These are phyloP conservation scores for Drosophila willistoni DNA, from an alignment of 1,140 invertebrate genomes.

Conservation along the genomic window DNA sequence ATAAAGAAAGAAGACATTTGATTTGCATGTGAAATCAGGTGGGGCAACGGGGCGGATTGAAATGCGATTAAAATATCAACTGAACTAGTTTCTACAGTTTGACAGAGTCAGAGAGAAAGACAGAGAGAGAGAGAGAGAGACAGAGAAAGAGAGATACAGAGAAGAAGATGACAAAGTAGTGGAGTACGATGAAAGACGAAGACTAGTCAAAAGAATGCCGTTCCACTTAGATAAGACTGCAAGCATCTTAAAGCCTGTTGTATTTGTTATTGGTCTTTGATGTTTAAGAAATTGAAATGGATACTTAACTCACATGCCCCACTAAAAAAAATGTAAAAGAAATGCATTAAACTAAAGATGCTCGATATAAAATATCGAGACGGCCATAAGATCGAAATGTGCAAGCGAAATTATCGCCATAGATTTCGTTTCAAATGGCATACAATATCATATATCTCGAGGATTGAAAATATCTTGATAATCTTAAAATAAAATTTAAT, in stretches of 20 bases:
- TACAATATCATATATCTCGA: too few species aligned
- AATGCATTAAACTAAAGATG: not conserved
- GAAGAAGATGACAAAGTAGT: not conserved
- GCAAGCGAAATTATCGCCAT: too few species aligned
- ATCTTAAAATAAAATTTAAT: too few species aligned
- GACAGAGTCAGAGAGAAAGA: not conserved
- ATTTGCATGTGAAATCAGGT: slow-evolving; percentile 18
- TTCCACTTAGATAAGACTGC: slow-evolving; percentile 59
- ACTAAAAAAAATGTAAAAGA: not conserved
- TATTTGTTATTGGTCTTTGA: slow-evolving; percentile 5
- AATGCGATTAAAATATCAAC: slow-evolving; percentile 79
- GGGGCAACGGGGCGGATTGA: slow-evolving; percentile 18
- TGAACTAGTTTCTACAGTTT: slow-evolving; percentile 28
- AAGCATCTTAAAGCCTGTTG: not conserved
- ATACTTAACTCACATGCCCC: not conserved
- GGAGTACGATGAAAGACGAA: not conserved
- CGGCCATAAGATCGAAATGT: too few species aligned
- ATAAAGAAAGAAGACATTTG: slow-evolving; percentile 42
- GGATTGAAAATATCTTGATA: too few species aligned
- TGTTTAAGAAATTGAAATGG: slow-evolving; percentile 8
- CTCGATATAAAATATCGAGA: too few species aligned
- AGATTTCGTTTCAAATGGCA: too few species aligned
- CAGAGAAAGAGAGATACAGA: not conserved
- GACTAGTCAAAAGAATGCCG: slow-evolving; percentile 42
- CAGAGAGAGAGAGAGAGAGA: not conserved